A percentile compares a stretch with the other conserved stretches of the same genome.
Conservation (phyloP, 2,797 vertebrate species). For the Gephyroberyx darwinii region DNA sequence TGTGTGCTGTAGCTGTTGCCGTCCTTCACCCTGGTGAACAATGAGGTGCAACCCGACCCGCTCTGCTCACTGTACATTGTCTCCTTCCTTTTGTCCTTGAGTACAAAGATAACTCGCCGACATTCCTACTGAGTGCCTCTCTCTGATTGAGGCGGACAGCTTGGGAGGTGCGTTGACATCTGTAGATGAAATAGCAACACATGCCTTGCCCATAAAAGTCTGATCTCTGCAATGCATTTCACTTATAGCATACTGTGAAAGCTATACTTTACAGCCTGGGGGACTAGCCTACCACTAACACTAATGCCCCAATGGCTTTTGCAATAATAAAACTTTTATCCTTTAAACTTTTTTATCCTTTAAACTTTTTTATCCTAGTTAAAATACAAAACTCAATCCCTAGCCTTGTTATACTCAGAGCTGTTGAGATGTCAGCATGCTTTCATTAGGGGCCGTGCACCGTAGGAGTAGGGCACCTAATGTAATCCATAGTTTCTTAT, state of each 20-base stretch:
- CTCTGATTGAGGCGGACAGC: constrained; percentile 43
- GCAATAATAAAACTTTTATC: no score
- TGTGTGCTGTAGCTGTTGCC: constrained; percentile 10
- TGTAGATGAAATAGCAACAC: constrained; percentile 1
- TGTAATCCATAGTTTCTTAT: no score
- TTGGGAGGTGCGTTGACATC: constrained; percentile 28
- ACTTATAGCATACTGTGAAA: background rate
- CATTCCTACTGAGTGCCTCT: constrained; percentile 54
- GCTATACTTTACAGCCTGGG: background rate
- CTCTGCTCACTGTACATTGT: constrained; percentile 40
- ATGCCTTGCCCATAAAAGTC: background rate
- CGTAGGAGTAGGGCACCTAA: no score
- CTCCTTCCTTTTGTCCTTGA: constrained; percentile 60
- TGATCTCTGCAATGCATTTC: background rate
- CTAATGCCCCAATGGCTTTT: background rate
- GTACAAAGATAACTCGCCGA: constrained; percentile 70
- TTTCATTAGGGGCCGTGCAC: no score
- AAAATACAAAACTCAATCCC: no score
- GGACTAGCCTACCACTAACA: background rate
- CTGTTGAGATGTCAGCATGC: no score
- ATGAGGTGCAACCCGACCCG: constrained; percentile 18
- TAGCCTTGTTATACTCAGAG: no score
- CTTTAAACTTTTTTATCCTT: no score
- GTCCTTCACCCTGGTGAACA: constrained; percentile 7
- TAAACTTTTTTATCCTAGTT: no score